These are phyloP conservation scores for Drymodes brunneopygia DNA, from an alignment of 2,113 vertebrate species.

Conservation along the genomic window DNA sequence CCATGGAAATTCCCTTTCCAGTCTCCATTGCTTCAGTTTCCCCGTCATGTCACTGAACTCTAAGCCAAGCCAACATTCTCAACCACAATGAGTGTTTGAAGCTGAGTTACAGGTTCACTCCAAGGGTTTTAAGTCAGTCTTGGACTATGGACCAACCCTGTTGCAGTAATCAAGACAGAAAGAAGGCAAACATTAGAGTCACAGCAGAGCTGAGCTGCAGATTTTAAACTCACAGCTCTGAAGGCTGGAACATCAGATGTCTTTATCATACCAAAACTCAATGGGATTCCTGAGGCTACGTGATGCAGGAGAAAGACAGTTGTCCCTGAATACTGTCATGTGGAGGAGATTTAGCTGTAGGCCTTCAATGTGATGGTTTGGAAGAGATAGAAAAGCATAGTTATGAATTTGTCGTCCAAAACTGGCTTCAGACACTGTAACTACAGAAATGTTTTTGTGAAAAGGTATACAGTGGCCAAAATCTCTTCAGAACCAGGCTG, in stretches of 20 bases:
- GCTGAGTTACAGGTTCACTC: neutral
- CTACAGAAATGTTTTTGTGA: neutral
- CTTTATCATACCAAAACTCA: neutral
- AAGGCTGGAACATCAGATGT: neutral
- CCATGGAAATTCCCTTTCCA: neutral
- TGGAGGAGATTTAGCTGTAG: neutral
- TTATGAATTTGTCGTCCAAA: neutral
- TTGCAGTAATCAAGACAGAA: neutral
- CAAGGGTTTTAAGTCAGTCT: neutral
- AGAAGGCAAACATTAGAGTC: neutral
- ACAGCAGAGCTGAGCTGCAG: neutral
- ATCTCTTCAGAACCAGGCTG: neutral
- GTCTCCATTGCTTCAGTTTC: neutral
- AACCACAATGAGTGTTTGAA: neutral
- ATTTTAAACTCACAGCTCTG: neutral
- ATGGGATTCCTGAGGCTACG: neutral
- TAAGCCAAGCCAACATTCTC: neutral
- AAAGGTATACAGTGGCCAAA: neutral
- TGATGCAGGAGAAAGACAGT: neutral
- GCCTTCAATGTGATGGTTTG: neutral
- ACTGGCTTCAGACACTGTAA: neutral
- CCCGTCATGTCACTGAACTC: neutral
- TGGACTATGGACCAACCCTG: neutral
- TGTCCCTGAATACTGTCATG: neutral
- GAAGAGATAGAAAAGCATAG: rapidly evolving